Percentiles rank a stretch among this genome's conserved stretches.
Evolutionary conservation across 2,888 invertebrate species (phyloP).

Genomic region (Ommatoiulus sabulosus): DNA sequence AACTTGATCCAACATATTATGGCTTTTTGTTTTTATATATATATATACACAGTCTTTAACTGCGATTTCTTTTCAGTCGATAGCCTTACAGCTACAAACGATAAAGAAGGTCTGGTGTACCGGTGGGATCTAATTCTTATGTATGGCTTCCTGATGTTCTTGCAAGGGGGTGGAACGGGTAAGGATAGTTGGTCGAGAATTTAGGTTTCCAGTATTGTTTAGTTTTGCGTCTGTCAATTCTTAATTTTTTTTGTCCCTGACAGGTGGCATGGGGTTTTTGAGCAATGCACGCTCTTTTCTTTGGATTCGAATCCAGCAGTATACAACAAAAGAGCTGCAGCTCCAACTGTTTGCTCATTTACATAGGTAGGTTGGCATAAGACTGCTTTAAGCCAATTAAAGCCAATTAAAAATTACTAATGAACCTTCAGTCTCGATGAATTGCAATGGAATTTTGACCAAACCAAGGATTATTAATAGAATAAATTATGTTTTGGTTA

Average conservation of each 20-base stretch:
- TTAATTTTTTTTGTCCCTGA: constrained; percentile 64
- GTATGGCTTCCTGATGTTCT: constrained; percentile 88
- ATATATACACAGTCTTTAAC: background rate
- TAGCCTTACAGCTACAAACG: constrained; percentile 74
- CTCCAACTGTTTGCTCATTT: constrained; percentile 87
- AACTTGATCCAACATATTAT: constrained; percentile 52
- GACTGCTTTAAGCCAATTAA: too few species aligned
- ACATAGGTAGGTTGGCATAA: constrained; percentile 72
- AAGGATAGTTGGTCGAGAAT: constrained; percentile 42
- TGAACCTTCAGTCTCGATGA: too few species aligned
- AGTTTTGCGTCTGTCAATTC: background rate
- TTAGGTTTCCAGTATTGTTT: background rate
- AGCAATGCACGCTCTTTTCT: constrained; percentile 91
- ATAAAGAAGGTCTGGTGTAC: constrained; percentile 72
- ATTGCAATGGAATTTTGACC: too few species aligned
- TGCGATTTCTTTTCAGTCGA: constrained; percentile 76
- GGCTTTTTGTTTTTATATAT: background rate
- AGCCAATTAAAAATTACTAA: too few species aligned
- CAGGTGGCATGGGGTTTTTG: constrained; percentile 90
- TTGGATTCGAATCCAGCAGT: constrained; percentile 97
- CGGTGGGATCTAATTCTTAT: constrained; percentile 91
- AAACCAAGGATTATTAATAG: too few species aligned
- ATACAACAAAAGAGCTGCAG: constrained; percentile 89
- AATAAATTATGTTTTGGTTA: too few species aligned
- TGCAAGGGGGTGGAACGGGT: constrained; percentile 89